phyloP scores from a whole-genome alignment of 2,797 vertebrate species.

The Leuciscus waleckii region DNA sequence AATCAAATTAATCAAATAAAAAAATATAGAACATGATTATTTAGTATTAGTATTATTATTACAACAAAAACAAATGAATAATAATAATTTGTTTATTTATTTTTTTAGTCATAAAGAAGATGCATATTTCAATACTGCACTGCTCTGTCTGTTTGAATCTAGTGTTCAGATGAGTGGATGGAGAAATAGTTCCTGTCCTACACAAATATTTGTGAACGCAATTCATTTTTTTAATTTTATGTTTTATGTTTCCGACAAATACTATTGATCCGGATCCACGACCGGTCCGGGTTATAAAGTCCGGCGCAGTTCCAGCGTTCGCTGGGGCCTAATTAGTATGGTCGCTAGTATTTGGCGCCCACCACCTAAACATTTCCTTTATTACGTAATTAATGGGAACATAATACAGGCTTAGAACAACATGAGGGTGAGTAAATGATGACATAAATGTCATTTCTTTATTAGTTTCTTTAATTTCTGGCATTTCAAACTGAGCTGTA shows the following conservation, averaged over 20 bases:
- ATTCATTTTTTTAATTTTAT: background rate
- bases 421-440: slow-evolving; percentile 9
- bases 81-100: background rate
- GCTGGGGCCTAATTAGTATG: no score
- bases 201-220: background rate
- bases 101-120: background rate
- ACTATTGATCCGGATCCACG: no score
- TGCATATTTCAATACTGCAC: background rate
- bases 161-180: slow-evolving; percentile 14
- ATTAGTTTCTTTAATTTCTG: background rate
- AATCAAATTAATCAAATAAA: no score
- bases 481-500: background rate
- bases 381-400: background rate
- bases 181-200: slow-evolving; percentile 16
- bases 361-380: no score
- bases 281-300: no score
- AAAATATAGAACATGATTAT: background rate
- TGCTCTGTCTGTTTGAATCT: background rate
- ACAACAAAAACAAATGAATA: background rate
- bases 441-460: background rate
- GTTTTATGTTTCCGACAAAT: background rate
- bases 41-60: background rate
- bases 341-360: no score
- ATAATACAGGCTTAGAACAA: background rate
- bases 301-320: no score